Evolutionary conservation across 2,113 vertebrate species (phyloP).

Genomic region (Cichladusa arquata): DNA sequence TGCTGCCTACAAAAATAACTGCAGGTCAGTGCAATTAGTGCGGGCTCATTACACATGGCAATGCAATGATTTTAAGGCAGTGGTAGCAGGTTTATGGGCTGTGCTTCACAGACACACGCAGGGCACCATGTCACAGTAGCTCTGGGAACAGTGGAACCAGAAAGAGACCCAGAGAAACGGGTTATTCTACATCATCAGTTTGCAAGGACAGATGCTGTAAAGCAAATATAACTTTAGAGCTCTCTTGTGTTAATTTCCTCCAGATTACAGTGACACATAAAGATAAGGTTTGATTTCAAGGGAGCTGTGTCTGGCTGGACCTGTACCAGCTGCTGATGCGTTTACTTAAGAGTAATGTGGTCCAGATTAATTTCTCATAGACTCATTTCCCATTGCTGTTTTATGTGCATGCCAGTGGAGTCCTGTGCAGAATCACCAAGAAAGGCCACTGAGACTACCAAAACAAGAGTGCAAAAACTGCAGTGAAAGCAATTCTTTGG

Average conservation of each 20-base stretch:
- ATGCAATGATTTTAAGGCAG: background rate
- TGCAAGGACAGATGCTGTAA: background rate
- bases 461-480: background rate
- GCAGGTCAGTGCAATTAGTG: background rate
- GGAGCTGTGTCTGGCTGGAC: background rate
- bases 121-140: background rate
- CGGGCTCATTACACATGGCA: background rate
- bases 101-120: rapidly evolving
- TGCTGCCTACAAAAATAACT: background rate
- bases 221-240: background rate
- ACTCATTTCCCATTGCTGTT: background rate
- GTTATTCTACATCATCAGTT: background rate
- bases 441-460: background rate
- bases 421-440: background rate
- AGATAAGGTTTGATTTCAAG: background rate
- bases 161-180: background rate
- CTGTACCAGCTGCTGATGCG: background rate
- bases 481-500: background rate
- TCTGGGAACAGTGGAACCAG: background rate
- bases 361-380: background rate
- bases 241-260: background rate
- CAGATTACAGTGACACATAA: background rate
- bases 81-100: background rate
- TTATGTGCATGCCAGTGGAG: background rate
- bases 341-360: background rate